phyloP scores from a whole-genome alignment of 2,113 vertebrate genomes.

The Colistium nudipinnis region DNA sequence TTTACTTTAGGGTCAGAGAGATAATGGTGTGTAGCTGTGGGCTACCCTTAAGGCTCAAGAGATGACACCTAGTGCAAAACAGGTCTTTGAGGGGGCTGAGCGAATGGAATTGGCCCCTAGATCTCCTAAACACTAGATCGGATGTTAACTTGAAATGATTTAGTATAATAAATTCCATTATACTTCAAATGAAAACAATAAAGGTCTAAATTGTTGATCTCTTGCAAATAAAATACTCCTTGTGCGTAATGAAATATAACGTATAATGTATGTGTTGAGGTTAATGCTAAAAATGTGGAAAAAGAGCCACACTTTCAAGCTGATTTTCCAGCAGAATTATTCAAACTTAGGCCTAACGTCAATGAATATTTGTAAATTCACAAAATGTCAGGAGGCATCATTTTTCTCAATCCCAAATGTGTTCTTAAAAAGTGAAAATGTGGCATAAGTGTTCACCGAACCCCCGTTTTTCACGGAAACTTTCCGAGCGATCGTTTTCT shows the following conservation, averaged over 20 bases:
- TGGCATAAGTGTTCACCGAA: not conserved
- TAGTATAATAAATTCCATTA: not conserved
- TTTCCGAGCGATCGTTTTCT: too few species aligned
- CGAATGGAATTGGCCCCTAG: constrained; percentile 15
- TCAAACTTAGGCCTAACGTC: too few species aligned
- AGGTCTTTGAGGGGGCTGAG: constrained; percentile 24
- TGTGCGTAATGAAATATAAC: not conserved
- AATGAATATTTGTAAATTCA: not conserved
- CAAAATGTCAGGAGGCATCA: not conserved
- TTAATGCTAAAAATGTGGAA: not conserved
- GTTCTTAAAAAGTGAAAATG: not conserved
- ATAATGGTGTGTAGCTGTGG: constrained; percentile 50
- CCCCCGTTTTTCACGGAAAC: too few species aligned
- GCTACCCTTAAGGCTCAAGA: constrained; percentile 48
- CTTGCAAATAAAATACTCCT: not conserved
- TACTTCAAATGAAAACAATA: not conserved
- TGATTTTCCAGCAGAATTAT: not conserved
- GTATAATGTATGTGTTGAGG: not conserved
- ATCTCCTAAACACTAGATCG: constrained; percentile 5
- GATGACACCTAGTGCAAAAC: constrained; percentile 29
- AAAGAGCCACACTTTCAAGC: not conserved
- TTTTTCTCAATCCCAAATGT: not conserved
- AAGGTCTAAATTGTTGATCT: not conserved
- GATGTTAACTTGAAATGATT: constrained; percentile 19
- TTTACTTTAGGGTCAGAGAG: constrained; percentile 49